phyloP scores from a whole-genome alignment of 2,888 invertebrate genomes.

The Zaprionus obscuricornis region DNA sequence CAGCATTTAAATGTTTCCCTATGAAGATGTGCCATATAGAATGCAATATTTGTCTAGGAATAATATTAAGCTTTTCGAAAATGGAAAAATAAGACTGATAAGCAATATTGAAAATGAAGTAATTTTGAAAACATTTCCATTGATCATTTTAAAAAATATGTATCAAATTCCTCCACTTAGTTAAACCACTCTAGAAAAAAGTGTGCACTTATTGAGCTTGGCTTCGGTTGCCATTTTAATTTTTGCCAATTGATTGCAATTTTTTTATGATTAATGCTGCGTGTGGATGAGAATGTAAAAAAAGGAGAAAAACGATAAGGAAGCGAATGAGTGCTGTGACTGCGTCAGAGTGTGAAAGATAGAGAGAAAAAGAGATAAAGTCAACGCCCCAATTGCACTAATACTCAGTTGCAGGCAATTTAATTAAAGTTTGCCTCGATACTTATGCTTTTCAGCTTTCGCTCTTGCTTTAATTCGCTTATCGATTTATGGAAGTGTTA shows the following conservation, averaged over 20 bases:
- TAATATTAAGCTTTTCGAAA: no score
- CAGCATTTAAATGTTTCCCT: constrained; percentile 34
- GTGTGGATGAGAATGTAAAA: not conserved
- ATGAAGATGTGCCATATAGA: no score
- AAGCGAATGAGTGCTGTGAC: no score
- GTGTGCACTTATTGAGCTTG: constrained; percentile 8
- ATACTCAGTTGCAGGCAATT: constrained; percentile 44
- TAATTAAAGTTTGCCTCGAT: constrained; percentile 59
- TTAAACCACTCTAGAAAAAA: constrained; percentile 18
- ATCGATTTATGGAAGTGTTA: constrained; percentile 78
- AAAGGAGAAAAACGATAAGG: no score
- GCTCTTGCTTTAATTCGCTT: constrained; percentile 73
- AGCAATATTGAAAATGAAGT: no score
- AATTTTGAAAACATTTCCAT: no score
- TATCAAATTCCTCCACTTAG: not conserved
- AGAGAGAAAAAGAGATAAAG: not conserved
- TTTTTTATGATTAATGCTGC: constrained; percentile 60
- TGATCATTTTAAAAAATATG: no score
- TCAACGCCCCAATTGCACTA: constrained; percentile 44
- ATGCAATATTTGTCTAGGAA: no score
- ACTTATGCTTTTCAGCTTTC: constrained; percentile 76
- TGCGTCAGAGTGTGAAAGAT: not conserved
- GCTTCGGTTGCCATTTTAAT: constrained; percentile 44
- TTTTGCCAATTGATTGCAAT: constrained; percentile 69
- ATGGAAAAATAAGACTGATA: no score